Percentiles rank a stretch among this genome's conserved stretches.
Conservation (phyloP, 1,140 invertebrate genomes). For the Megalonaias nervosa region DNA sequence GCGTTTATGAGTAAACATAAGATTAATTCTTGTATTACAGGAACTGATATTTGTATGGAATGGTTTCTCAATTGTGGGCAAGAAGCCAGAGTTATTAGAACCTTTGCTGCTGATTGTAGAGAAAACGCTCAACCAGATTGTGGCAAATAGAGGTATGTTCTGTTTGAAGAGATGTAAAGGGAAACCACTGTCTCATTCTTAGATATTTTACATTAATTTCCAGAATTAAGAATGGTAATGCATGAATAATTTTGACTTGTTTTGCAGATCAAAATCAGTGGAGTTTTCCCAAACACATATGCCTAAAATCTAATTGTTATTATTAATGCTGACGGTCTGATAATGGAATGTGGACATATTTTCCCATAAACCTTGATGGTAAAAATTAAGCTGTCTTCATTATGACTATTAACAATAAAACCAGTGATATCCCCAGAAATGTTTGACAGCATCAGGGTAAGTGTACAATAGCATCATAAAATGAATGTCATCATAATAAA, state of each 20-base stretch:
- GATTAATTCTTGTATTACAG: conserved; percentile 56
- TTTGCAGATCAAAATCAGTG: neutral
- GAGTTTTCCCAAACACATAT: neutral
- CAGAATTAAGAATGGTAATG: neutral
- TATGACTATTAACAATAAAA: no score
- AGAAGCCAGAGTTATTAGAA: conserved; percentile 79
- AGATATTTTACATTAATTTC: neutral
- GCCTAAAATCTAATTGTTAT: no score
- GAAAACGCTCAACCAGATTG: conserved; percentile 73
- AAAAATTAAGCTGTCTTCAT: no score
- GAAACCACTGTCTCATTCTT: neutral
- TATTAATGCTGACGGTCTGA: neutral
- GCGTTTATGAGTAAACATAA: no score
- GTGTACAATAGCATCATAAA: no score
- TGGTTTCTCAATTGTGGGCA: conserved; percentile 88
- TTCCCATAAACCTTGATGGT: no score
- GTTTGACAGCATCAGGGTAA: no score
- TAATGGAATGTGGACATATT: no score
- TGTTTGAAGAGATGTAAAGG: no score
- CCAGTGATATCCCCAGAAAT: no score
- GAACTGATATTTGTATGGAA: conserved; percentile 97
- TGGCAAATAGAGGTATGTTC: conserved; percentile 69
- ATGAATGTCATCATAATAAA: no score
- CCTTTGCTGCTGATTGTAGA: conserved; percentile 84
- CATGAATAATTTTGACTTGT: neutral